Evolutionary conservation across 2,888 invertebrate genomes (phyloP).

Genomic region (Nomada hirtipes): DNA sequence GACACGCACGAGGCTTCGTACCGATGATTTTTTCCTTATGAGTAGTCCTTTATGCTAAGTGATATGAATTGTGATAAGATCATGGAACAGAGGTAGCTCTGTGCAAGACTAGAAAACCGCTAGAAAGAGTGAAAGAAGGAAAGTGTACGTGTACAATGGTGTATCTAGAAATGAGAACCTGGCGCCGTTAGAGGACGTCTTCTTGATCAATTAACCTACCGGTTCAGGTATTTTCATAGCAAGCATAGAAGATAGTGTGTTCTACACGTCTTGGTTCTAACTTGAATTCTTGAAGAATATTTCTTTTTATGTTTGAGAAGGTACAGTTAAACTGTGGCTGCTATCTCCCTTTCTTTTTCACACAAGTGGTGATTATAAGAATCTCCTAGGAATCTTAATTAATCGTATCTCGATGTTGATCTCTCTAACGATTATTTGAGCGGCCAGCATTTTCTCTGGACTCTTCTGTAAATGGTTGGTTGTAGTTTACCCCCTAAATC

Average conservation of each 20-base stretch:
- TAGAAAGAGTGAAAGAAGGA: slow-evolving; percentile 1
- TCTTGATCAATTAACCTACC: slow-evolving; percentile 76
- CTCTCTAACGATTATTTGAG: neutral
- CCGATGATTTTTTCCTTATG: slow-evolving; percentile 16
- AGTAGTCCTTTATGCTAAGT: neutral
- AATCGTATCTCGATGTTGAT: neutral
- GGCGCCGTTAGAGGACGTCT: slow-evolving; percentile 75
- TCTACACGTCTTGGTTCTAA: neutral
- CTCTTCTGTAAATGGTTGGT: slow-evolving; percentile 17
- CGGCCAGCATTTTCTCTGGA: neutral
- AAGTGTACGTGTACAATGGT: slow-evolving; percentile 9
- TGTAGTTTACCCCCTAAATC: slow-evolving; percentile 60
- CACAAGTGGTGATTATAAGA: neutral
- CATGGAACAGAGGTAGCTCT: slow-evolving; percentile 29
- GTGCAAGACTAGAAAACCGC: slow-evolving; percentile 32
- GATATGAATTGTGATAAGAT: slow-evolving; percentile 22
- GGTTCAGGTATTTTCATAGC: slow-evolving; percentile 71
- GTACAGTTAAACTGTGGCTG: neutral
- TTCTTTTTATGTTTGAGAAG: neutral
- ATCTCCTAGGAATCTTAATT: neutral
- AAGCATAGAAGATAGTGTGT: slow-evolving; percentile 34
- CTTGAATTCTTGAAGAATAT: neutral
- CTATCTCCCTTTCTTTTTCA: neutral
- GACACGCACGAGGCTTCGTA: neutral
- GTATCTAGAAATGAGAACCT: slow-evolving; percentile 63